A percentile compares a stretch with the other conserved stretches of the same genome.
These are phyloP conservation scores for Leuciscus waleckii DNA, from an alignment of 2,797 vertebrate genomes.

Conservation along the genomic window DNA sequence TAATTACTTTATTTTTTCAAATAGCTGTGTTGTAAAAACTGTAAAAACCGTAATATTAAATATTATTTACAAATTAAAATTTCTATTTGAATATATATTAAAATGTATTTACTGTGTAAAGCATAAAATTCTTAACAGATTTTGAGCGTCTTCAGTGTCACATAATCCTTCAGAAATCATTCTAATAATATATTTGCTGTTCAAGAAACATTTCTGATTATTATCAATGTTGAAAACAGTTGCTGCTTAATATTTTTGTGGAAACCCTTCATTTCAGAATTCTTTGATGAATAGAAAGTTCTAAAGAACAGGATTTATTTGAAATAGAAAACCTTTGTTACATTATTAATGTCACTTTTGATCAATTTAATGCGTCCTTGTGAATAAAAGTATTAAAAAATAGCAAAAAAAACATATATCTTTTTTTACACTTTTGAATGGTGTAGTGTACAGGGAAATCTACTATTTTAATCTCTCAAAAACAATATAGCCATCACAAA, in stretches of 20 bases:
- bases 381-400: not conserved
- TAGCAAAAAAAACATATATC: too few species aligned
- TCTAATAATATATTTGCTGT: not conserved
- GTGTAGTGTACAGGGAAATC: not conserved
- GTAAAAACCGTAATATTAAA: too few species aligned
- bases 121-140: not conserved
- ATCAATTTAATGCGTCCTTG: not conserved
- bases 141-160: not conserved
- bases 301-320: not conserved
- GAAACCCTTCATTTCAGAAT: not conserved
- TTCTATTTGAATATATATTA: too few species aligned
- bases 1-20: not conserved
- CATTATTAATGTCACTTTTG: not conserved
- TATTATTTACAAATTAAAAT: too few species aligned
- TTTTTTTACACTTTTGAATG: not conserved
- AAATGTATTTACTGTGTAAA: not conserved
- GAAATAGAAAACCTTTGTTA: not conserved
- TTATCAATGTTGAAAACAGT: not conserved
- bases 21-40: not conserved
- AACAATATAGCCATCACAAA: not conserved
- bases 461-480: not conserved
- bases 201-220: not conserved
- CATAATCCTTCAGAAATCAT: not conserved
- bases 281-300: not conserved
- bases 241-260: not conserved